A percentile compares a stretch with the other conserved stretches of the same genome.
These are phyloP conservation scores for Sternarchorhynchus goeldii DNA, from an alignment of 2,797 vertebrate species.

Conservation along the genomic window DNA sequence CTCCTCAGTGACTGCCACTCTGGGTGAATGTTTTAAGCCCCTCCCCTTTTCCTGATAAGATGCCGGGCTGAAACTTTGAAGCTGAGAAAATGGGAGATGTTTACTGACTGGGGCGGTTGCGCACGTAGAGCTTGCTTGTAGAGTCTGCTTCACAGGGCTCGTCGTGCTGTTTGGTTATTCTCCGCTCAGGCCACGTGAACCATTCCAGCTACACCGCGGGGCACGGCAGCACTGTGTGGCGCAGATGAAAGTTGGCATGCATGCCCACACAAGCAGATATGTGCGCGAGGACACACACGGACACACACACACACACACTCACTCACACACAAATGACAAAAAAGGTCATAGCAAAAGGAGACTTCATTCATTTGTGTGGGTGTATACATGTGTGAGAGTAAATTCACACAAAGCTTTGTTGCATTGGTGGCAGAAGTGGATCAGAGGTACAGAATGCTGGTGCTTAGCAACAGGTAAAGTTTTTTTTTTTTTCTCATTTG, in stretches of 20 bases:
- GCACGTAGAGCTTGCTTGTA: too few relatives aligned
- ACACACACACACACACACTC: background rate
- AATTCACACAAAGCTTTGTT: slow-evolving; percentile 49
- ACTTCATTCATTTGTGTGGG: background rate
- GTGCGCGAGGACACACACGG: background rate
- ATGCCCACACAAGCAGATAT: background rate
- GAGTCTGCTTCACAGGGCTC: too few relatives aligned
- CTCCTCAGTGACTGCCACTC: slow-evolving; percentile 15
- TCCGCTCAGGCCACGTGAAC: too few relatives aligned
- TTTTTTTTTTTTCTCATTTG: slow-evolving; percentile 30
- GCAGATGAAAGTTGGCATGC: slow-evolving; percentile 4
- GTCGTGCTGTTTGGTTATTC: too few relatives aligned
- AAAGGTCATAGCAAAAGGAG: background rate
- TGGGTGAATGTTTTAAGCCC: slow-evolving; percentile 21
- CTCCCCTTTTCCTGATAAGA: slow-evolving; percentile 27
- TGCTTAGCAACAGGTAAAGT: slow-evolving; percentile 65
- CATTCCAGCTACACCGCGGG: background rate
- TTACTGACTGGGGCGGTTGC: background rate
- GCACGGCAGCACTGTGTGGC: slow-evolving; percentile 3
- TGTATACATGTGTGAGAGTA: slow-evolving; percentile 25
- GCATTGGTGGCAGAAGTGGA: slow-evolving; percentile 43
- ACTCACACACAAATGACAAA: background rate
- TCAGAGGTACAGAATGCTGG: slow-evolving; percentile 52
- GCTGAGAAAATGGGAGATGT: background rate
- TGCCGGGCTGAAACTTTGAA: slow-evolving; percentile 1